These are phyloP conservation scores for Sylvia atricapilla DNA, from an alignment of 2,113 vertebrate genomes.

Conservation along the genomic window DNA sequence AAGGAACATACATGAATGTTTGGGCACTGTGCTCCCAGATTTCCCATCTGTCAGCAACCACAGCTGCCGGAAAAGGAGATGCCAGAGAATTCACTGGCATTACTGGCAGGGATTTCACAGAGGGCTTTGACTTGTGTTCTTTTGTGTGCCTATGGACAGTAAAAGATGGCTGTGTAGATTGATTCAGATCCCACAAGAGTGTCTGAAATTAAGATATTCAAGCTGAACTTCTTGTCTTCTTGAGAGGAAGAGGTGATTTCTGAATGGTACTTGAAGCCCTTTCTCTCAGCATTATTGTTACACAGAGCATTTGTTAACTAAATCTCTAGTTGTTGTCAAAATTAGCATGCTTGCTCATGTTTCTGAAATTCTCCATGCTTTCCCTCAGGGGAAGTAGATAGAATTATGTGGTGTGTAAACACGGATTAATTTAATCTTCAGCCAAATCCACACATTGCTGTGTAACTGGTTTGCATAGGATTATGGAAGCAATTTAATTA, in stretches of 20 bases:
- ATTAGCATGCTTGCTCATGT: slow-evolving; percentile 65
- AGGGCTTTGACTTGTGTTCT: not conserved
- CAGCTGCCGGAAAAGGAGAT: not conserved
- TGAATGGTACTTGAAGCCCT: slow-evolving; percentile 29
- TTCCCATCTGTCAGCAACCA: not conserved
- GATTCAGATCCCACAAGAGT: slow-evolving; percentile 13
- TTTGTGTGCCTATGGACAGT: not conserved
- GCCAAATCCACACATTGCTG: slow-evolving; percentile 57
- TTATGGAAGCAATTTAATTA: slow-evolving; percentile 54
- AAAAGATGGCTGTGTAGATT: not conserved
- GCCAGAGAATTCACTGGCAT: not conserved
- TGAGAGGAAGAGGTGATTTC: slow-evolving; percentile 23
- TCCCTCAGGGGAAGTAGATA: slow-evolving; percentile 32
- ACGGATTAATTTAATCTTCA: slow-evolving; percentile 67
- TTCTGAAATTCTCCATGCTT: slow-evolving; percentile 45
- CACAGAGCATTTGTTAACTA: slow-evolving; percentile 34
- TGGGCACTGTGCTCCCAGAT: not conserved
- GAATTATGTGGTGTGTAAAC: slow-evolving; percentile 68
- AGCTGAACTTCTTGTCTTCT: not conserved
- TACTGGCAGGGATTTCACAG: not conserved
- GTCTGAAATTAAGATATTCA: slow-evolving; percentile 9
- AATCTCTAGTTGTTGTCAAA: slow-evolving; percentile 37
- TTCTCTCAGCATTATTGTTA: slow-evolving; percentile 32
- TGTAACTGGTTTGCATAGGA: slow-evolving; percentile 56
- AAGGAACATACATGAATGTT: not conserved